Conservation (phyloP, 2,888 invertebrate species). For the Melikaiella ostensackeni region DNA sequence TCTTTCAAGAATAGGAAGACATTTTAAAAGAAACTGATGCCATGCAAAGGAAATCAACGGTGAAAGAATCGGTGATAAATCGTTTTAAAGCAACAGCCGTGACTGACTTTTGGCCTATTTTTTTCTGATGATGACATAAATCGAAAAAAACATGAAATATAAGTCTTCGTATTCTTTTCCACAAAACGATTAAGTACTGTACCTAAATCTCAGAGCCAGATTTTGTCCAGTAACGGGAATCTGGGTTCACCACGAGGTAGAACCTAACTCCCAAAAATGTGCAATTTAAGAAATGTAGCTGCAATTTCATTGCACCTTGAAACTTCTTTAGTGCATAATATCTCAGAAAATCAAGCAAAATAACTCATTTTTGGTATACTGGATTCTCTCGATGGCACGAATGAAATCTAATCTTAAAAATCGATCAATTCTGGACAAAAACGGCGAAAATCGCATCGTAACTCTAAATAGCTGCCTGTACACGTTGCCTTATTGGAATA, state of each 20-base stretch:
- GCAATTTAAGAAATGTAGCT: background rate
- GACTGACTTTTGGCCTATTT: background rate
- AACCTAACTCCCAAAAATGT: background rate
- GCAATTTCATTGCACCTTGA: background rate
- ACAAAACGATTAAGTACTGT: slow-evolving; percentile 23
- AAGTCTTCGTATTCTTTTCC: background rate
- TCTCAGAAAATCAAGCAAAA: background rate
- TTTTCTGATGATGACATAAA: background rate
- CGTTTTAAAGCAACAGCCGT: background rate
- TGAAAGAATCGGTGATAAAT: background rate
- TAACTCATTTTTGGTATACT: background rate
- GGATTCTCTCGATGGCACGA: background rate
- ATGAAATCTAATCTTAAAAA: background rate
- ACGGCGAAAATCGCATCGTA: slow-evolving; percentile 25
- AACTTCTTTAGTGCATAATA: background rate
- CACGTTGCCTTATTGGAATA: slow-evolving; percentile 59
- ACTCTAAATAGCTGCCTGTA: slow-evolving; percentile 67
- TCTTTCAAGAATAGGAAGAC: background rate
- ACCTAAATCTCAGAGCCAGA: slow-evolving; percentile 3
- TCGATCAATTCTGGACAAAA: background rate
- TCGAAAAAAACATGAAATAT: background rate
- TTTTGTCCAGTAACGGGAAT: background rate
- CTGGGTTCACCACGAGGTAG: background rate
- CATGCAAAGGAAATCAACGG: no score
- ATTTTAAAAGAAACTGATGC: background rate